These are phyloP conservation scores for Andinoacara biseriatus DNA, from an alignment of 2,113 vertebrate species.

Conservation along the genomic window DNA sequence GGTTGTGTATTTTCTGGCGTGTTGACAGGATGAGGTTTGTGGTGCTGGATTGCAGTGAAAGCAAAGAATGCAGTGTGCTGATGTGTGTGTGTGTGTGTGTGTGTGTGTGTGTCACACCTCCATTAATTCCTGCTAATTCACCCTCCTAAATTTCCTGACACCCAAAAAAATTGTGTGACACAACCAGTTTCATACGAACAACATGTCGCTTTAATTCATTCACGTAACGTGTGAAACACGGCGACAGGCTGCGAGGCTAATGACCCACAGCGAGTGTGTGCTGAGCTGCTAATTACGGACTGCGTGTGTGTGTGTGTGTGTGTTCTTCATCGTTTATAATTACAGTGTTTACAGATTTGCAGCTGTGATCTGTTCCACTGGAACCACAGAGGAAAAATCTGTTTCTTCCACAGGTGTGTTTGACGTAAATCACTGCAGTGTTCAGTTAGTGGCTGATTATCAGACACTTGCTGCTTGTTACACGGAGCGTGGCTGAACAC, in stretches of 20 bases:
- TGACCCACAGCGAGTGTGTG: neutral
- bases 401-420: neutral
- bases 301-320: neutral
- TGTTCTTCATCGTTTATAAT: neutral
- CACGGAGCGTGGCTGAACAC: neutral
- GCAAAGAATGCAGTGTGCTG: neutral
- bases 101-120: neutral
- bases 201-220: neutral
- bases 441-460: neutral
- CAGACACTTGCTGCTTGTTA: neutral
- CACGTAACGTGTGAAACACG: neutral
- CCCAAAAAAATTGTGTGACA: neutral
- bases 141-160: neutral
- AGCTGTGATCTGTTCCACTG: neutral
- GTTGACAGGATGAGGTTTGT: neutral
- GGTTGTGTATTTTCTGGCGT: neutral
- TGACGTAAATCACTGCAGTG: neutral
- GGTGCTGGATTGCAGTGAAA: neutral
- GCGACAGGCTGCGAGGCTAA: neutral
- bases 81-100: neutral
- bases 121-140: neutral
- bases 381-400: too few relatives aligned
- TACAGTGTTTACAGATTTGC: neutral
- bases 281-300: neutral
- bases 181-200: neutral